phyloP scores from a whole-genome alignment of 2,113 vertebrate species.

The Raphicerus campestris region DNA sequence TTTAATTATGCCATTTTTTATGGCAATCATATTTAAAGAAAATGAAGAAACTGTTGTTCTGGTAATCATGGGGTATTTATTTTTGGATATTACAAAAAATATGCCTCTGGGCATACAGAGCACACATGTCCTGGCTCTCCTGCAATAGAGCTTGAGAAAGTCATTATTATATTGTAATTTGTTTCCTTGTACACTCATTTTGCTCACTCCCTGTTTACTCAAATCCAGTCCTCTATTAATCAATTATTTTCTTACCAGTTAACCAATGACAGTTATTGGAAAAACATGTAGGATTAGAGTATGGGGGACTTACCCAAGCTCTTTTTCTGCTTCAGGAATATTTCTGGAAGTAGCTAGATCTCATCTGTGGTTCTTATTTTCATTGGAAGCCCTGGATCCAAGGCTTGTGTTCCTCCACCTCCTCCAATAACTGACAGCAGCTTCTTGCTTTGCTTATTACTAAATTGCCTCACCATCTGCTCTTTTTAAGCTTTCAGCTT shows the following conservation, averaged over 20 bases:
- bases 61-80: not conserved
- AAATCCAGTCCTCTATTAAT: not conserved
- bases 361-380: not conserved
- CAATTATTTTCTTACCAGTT: not conserved
- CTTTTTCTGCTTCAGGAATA: not conserved
- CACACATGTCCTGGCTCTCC: not conserved
- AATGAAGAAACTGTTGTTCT: not conserved
- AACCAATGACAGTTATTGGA: not conserved
- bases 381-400: not conserved
- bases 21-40: not conserved
- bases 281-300: not conserved
- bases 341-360: not conserved
- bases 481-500: not conserved
- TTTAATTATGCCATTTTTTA: slow-evolving; percentile 30
- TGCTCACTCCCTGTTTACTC: not conserved
- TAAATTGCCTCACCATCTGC: too few relatives aligned
- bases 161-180: not conserved
- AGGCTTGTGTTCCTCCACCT: not conserved
- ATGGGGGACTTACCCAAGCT: not conserved
- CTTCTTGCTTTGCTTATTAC: not conserved
- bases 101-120: not conserved
- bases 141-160: not conserved
- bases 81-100: not conserved
- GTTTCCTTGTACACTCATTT: not conserved
- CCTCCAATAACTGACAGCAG: too few relatives aligned